A percentile compares a stretch with the other conserved stretches of the same genome.
Conservation (phyloP, 2,113 vertebrate genomes). For the Lepus timidus region DNA sequence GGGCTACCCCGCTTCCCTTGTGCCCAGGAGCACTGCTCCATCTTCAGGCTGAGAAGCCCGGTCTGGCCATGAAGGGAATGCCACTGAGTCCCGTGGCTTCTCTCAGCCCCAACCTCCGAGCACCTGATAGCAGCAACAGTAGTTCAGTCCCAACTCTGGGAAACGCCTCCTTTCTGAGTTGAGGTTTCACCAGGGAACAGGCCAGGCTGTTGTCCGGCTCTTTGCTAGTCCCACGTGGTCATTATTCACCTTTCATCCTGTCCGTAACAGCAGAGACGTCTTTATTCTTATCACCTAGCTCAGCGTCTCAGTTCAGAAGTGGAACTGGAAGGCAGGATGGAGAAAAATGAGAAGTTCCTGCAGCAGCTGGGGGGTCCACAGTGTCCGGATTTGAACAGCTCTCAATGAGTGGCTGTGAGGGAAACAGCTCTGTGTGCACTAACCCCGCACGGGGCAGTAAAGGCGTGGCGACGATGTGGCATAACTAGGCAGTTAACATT, state of each 20-base stretch:
- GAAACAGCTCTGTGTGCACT: slow-evolving; percentile 88
- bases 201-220: not conserved
- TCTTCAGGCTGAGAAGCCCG: not conserved
- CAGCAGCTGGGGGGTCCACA: slow-evolving; percentile 88
- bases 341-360: slow-evolving; percentile 88
- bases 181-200: not conserved
- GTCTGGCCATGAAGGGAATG: not conserved
- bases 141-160: not conserved
- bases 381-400: slow-evolving; percentile 89
- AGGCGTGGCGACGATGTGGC: not conserved
- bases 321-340: slow-evolving; percentile 81
- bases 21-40: not conserved
- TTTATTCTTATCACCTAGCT: slow-evolving; percentile 76
- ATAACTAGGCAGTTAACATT: too few relatives aligned
- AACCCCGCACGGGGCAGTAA: not conserved
- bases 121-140: not conserved
- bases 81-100: not conserved
- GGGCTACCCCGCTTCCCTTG: not conserved
- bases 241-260: not conserved
- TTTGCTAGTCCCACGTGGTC: not conserved
- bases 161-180: not conserved
- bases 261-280: not conserved
- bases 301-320: slow-evolving; percentile 69
- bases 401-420: slow-evolving; percentile 88
- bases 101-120: accelerated